Conservation (phyloP, 2,797 vertebrate genomes). For the Rhinatrema bivittatum region DNA sequence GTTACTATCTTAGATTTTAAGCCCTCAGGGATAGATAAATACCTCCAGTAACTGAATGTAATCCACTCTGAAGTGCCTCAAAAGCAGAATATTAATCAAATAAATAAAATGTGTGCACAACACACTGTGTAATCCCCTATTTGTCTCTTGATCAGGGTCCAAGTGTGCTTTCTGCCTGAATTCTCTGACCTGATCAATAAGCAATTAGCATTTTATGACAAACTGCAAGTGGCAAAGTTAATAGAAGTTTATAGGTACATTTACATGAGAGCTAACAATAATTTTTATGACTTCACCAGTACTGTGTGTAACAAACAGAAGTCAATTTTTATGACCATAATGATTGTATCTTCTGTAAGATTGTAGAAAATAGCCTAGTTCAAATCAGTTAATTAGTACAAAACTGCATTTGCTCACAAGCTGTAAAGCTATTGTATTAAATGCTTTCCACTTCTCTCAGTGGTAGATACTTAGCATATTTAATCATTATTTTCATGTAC, state of each 20-base stretch:
- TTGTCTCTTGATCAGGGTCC: too few species aligned
- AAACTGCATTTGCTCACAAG: conserved; percentile 49
- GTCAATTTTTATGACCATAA: conserved; percentile 59
- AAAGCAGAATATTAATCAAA: too few species aligned
- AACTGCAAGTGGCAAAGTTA: conserved; percentile 36
- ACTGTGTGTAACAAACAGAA: conserved; percentile 50
- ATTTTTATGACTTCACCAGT: conserved; percentile 53
- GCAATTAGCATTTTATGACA: conserved; percentile 70
- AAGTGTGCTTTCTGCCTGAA: conserved; percentile 35
- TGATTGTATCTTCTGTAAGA: conserved; percentile 50
- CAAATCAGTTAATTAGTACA: conserved; percentile 50
- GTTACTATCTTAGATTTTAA: too few species aligned
- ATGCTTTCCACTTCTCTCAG: conserved; percentile 11
- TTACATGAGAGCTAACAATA: conserved; percentile 39
- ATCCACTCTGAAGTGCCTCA: too few species aligned
- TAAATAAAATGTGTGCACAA: too few species aligned
- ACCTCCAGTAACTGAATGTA: too few species aligned
- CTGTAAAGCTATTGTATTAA: conserved; percentile 32
- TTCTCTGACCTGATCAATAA: conserved; percentile 57
- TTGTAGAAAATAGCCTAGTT: conserved; percentile 54
- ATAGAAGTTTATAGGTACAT: conserved; percentile 36
- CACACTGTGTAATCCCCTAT: too few species aligned
- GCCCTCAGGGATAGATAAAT: too few species aligned
- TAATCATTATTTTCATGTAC: not conserved
- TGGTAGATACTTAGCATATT: not conserved